These are phyloP conservation scores for Tympanuchus pallidicinctus DNA, from an alignment of 2,113 vertebrate genomes.

Conservation along the genomic window DNA sequence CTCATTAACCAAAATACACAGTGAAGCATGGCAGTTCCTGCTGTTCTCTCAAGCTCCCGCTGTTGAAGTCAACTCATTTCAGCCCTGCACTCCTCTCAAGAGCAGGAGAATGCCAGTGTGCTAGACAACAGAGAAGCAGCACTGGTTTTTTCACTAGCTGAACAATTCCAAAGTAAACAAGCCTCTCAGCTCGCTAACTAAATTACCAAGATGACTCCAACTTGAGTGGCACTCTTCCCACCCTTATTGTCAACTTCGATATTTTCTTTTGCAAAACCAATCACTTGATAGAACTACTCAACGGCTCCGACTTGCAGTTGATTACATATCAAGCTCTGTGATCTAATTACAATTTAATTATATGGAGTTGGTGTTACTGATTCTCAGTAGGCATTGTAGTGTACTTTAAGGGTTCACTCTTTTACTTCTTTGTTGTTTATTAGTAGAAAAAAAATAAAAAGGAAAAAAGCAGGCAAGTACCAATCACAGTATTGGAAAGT, in stretches of 20 bases:
- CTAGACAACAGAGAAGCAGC: conserved; percentile 4
- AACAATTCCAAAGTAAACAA: conserved; percentile 25
- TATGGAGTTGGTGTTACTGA: background rate
- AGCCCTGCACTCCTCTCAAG: background rate
- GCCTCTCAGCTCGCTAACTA: background rate
- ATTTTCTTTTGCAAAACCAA: conserved; percentile 12
- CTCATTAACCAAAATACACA: background rate
- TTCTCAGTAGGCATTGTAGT: background rate
- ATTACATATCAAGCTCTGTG: background rate
- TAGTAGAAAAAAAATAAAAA: background rate
- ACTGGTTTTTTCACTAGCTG: background rate
- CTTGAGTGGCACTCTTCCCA: background rate
- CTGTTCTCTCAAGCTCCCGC: background rate
- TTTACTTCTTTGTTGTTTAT: background rate
- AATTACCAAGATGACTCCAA: background rate
- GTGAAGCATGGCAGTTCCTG: background rate
- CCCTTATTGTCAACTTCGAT: conserved; percentile 6
- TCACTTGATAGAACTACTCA: conserved; percentile 7
- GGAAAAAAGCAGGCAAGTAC: background rate
- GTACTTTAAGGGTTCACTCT: background rate
- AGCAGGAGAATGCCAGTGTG: background rate
- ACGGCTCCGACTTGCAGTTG: conserved; percentile 7
- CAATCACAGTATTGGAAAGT: background rate
- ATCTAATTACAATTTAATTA: conserved; percentile 40
- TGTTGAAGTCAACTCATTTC: background rate